Evolutionary conservation across 2,888 invertebrate genomes (phyloP).

Genomic region (Nemotelus pantherinus): DNA sequence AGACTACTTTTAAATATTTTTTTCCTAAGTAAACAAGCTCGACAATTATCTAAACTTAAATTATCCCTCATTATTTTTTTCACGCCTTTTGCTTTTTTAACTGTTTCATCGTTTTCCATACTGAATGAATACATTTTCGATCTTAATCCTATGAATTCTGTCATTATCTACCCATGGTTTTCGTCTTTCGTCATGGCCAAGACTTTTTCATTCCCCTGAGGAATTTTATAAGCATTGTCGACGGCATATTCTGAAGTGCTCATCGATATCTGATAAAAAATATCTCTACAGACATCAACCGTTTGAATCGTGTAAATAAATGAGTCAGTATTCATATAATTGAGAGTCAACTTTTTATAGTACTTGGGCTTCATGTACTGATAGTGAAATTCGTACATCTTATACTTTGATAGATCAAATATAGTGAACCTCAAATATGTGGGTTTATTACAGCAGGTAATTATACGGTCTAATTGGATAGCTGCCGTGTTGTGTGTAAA

Average conservation of each 20-base stretch:
- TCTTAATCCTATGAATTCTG: conserved; percentile 8
- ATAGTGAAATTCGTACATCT: too few relatives aligned
- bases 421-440: too few relatives aligned
- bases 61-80: conserved; percentile 7
- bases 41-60: conserved; percentile 4
- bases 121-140: conserved; percentile 11
- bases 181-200: neutral
- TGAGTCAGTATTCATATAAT: conserved; percentile 10
- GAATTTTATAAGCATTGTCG: neutral
- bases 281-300: neutral
- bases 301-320: neutral
- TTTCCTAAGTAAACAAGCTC: neutral
- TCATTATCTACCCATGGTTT: conserved; percentile 13
- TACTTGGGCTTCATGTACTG: too few relatives aligned
- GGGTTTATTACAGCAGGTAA: too few relatives aligned
- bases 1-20: neutral
- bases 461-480: too few relatives aligned
- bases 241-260: neutral
- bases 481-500: too few relatives aligned
- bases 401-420: too few relatives aligned
- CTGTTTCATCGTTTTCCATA: neutral
- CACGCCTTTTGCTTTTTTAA: neutral
- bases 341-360: neutral
- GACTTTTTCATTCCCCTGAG: neutral
- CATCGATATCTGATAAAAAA: too few relatives aligned